Evolutionary conservation across 2,888 invertebrate species (phyloP).

Genomic region (Drosophila fungiperda): DNA sequence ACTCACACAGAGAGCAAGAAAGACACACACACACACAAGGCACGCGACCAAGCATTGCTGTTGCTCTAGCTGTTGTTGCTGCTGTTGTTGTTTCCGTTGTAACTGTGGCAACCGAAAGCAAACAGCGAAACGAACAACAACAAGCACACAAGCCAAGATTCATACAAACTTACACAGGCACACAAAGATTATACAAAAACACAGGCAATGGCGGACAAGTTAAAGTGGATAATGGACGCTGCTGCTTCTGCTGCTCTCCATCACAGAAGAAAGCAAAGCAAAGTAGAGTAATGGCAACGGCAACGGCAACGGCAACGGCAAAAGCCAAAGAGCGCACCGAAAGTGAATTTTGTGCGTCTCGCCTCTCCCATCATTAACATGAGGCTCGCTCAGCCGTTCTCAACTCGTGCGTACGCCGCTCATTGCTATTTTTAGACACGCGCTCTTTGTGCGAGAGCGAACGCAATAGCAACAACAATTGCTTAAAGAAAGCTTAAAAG

Average conservation of each 20-base stretch:
- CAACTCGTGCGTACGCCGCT: slow-evolving; percentile 55
- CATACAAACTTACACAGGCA: slow-evolving; percentile 25
- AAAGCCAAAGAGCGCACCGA: slow-evolving; percentile 54
- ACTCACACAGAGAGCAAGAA: slow-evolving; percentile 29
- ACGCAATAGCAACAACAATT: slow-evolving; percentile 36
- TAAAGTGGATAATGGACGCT: slow-evolving; percentile 78
- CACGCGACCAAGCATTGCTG: slow-evolving; percentile 48
- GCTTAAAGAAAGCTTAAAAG: slow-evolving; percentile 24
- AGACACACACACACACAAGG: slow-evolving; percentile 19
- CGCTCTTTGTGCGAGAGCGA: slow-evolving; percentile 52
- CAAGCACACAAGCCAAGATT: slow-evolving; percentile 37
- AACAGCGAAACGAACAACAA: slow-evolving; percentile 77
- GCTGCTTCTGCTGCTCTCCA: slow-evolving; percentile 37
- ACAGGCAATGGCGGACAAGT: slow-evolving; percentile 59
- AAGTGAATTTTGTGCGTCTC: slow-evolving; percentile 34
- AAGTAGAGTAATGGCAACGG: slow-evolving; percentile 21
- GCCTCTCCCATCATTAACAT: not conserved
- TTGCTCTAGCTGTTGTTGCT: slow-evolving; percentile 23
- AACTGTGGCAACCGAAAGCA: slow-evolving; percentile 69
- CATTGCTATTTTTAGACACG: slow-evolving; percentile 69
- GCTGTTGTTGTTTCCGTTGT: slow-evolving; percentile 33
- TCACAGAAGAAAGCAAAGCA: slow-evolving; percentile 26
- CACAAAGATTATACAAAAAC: slow-evolving; percentile 15
- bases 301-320: slow-evolving; percentile 20
- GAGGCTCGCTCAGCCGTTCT: slow-evolving; percentile 5